Evolutionary conservation across 2,888 invertebrate genomes (phyloP).

Genomic region (Imbricaverruca yamaguchii): DNA sequence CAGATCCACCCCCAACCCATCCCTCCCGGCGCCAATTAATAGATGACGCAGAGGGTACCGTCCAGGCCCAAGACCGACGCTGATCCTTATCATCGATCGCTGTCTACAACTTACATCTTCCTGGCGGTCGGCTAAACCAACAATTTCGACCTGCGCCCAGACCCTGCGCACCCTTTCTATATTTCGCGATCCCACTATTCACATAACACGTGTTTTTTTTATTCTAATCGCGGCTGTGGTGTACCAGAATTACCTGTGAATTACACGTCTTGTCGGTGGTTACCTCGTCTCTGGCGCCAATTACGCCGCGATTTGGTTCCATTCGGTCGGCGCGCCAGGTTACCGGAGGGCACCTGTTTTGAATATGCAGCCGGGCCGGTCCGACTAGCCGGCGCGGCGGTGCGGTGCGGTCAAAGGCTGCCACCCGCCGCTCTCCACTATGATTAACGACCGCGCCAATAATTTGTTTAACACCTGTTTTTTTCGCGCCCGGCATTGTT

Average conservation of each 20-base stretch:
- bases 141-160: neutral
- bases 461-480: constrained; percentile 22
- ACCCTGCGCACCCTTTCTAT: constrained; percentile 5
- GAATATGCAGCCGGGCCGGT: neutral
- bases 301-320: constrained; percentile 3
- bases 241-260: constrained; percentile 4
- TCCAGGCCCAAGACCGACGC: neutral
- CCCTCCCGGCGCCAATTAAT: neutral
- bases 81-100: neutral
- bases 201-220: constrained; percentile 10
- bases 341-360: constrained; percentile 5
- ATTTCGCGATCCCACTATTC: neutral
- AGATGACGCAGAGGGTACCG: neutral
- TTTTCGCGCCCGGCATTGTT: constrained; percentile 21
- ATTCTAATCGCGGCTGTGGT: constrained; percentile 6
- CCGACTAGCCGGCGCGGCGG: neutral
- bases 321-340: constrained; percentile 7
- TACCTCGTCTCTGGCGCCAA: neutral
- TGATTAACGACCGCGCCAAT: constrained; percentile 13
- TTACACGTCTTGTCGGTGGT: neutral
- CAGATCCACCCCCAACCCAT: no score
- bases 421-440: neutral
- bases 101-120: neutral
- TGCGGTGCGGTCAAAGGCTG: constrained; percentile 9
- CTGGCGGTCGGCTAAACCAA: neutral